These are phyloP conservation scores for Bombus superbus DNA, from an alignment of 1,140 invertebrate genomes.

Conservation along the genomic window DNA sequence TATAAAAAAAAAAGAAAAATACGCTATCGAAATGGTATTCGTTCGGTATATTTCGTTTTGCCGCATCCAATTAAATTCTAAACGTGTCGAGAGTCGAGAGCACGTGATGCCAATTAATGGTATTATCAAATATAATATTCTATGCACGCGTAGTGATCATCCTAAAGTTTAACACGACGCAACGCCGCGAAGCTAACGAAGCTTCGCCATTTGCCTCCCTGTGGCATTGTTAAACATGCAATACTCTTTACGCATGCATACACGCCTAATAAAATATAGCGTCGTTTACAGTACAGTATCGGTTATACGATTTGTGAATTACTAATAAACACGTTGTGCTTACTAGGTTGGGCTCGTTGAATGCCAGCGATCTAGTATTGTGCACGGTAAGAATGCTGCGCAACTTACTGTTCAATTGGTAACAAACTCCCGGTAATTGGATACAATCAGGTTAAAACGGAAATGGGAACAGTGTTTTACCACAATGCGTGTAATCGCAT, in stretches of 20 bases:
- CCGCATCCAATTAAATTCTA: constrained; percentile 10
- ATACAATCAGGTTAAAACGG: not conserved
- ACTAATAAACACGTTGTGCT: constrained; percentile 26
- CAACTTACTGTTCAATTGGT: not conserved
- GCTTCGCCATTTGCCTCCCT: not conserved
- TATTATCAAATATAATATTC: constrained; percentile 54
- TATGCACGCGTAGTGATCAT: constrained; percentile 46
- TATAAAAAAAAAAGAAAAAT: not conserved
- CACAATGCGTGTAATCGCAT: not conserved
- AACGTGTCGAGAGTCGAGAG: constrained; percentile 21
- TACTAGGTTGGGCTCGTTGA: not conserved
- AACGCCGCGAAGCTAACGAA: not conserved
- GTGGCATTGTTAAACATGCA: constrained; percentile 38
- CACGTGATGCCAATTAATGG: constrained; percentile 42
- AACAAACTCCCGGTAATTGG: not conserved
- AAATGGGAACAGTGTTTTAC: not conserved
- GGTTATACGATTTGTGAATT: constrained; percentile 30
- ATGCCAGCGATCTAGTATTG: not conserved
- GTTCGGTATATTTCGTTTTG: not conserved
- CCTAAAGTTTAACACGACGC: constrained; percentile 53
- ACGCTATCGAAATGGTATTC: not conserved
- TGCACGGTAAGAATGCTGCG: not conserved
- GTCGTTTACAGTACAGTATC: constrained; percentile 16
- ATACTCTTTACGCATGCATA: not conserved
- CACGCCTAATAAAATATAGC: not conserved